Percentiles rank a stretch among this genome's conserved stretches.
These are phyloP conservation scores for Scomber scombrus DNA, from an alignment of 2,113 vertebrate species.

Conservation along the genomic window DNA sequence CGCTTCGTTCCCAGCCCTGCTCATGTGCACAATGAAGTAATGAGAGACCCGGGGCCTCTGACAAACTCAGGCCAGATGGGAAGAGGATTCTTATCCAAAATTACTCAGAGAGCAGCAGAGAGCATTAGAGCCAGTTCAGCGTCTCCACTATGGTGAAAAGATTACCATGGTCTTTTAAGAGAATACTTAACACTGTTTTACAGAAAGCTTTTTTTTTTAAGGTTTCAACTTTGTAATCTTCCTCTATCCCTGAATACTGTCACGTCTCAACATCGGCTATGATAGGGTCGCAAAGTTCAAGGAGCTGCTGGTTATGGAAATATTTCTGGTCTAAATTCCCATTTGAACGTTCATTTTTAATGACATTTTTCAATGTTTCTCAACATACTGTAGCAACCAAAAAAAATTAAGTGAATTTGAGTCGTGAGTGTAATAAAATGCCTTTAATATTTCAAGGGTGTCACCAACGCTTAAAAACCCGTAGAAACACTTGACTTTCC, in stretches of 20 bases:
- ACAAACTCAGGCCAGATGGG: slow-evolving; percentile 84
- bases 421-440: not conserved
- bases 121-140: slow-evolving; percentile 56
- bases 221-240: slow-evolving; percentile 13
- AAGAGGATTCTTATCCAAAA: slow-evolving; percentile 73
- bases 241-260: not conserved
- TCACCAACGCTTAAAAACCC: not conserved
- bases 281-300: not conserved
- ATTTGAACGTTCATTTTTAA: slow-evolving; percentile 15
- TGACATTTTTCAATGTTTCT: not conserved
- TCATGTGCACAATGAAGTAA: slow-evolving; percentile 74
- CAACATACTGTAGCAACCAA: not conserved
- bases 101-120: slow-evolving; percentile 62
- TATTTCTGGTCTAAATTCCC: slow-evolving; percentile 1
- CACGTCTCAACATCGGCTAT: not conserved
- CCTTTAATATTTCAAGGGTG: not conserved
- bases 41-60: slow-evolving; percentile 74
- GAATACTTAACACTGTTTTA: slow-evolving; percentile 53
- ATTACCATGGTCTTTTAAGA: slow-evolving; percentile 55
- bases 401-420: not conserved
- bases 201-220: slow-evolving; percentile 23
- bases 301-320: not conserved
- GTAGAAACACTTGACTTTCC: not conserved
- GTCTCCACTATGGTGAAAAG: slow-evolving; percentile 53
- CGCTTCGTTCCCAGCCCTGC: slow-evolving; percentile 54